phyloP scores from a whole-genome alignment of 2,888 invertebrate genomes.

The Scaptomyza flava region DNA sequence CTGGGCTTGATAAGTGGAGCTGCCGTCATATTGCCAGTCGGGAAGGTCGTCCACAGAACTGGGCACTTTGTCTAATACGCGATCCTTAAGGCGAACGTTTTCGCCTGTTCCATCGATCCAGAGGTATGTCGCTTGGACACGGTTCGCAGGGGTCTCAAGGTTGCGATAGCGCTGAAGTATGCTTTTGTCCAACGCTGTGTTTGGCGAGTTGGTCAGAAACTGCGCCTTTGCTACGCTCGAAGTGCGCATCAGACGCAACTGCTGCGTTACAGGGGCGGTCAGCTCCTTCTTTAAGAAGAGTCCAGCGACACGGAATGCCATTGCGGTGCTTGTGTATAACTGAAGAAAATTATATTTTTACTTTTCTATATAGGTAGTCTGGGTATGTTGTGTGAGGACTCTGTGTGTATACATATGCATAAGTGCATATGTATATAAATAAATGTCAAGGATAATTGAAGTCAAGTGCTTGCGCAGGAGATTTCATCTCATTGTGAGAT shows the following conservation, averaged over 20 bases:
- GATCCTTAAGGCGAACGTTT: conserved; percentile 88
- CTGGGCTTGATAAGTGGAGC: conserved; percentile 88
- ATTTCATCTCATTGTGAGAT: conserved; percentile 43
- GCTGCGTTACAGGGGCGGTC: conserved; percentile 52
- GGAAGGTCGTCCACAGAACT: conserved; percentile 87
- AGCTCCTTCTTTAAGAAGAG: conserved; percentile 81
- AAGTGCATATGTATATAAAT: conserved; percentile 13
- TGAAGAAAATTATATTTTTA: conserved; percentile 49
- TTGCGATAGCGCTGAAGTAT: conserved; percentile 89
- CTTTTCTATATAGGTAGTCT: conserved; percentile 2
- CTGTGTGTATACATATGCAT: conserved; percentile 17
- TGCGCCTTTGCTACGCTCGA: conserved; percentile 45
- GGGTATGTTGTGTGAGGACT: neutral
- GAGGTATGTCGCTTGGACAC: conserved; percentile 88
- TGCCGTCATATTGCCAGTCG: conserved; percentile 91
- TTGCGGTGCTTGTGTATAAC: conserved; percentile 45
- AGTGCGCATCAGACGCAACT: conserved; percentile 67
- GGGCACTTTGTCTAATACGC: conserved; percentile 89
- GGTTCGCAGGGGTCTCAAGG: conserved; percentile 86
- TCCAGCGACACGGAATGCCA: conserved; percentile 83
- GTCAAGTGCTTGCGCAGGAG: conserved; percentile 37
- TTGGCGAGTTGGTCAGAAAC: conserved; percentile 88
- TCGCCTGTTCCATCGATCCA: conserved; percentile 92
- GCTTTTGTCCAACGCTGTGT: conserved; percentile 91
- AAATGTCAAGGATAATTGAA: conserved; percentile 51